Conservation (phyloP, 2,888 invertebrate species). For the Dryococelus australis region DNA sequence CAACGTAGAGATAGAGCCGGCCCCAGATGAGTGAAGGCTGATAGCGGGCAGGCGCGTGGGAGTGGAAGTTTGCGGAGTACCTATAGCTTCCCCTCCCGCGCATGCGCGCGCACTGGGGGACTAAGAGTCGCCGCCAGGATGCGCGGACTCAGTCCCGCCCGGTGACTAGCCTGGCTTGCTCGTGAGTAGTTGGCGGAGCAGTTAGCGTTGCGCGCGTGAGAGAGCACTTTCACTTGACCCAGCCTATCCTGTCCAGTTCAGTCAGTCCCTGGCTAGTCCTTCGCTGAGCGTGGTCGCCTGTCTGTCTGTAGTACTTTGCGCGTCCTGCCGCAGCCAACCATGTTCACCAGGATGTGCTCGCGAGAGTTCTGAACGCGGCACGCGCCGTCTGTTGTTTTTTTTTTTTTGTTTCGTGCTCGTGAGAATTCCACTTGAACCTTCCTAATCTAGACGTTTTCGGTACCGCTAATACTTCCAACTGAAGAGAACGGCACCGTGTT, state of each 20-base stretch:
- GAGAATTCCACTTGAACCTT: neutral
- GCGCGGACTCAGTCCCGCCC: neutral
- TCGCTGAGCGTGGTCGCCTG: no score
- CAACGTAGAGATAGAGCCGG: no score
- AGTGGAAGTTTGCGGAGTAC: conserved; percentile 10
- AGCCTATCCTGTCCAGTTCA: no score
- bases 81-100: neutral
- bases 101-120: neutral
- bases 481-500: neutral
- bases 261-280: neutral
- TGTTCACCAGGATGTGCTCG: neutral
- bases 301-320: no score
- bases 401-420: neutral
- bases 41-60: neutral
- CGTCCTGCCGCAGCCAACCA: no score
- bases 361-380: neutral
- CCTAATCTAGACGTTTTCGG: neutral
- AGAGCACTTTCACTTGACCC: neutral
- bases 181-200: neutral
- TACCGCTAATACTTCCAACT: neutral
- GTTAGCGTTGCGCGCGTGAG: neutral
- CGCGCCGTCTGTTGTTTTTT: neutral
- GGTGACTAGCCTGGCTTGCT: neutral
- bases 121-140: neutral
- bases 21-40: no score